Evolutionary conservation across 2,797 vertebrate genomes (phyloP).

Genomic region (Chelon auratus): DNA sequence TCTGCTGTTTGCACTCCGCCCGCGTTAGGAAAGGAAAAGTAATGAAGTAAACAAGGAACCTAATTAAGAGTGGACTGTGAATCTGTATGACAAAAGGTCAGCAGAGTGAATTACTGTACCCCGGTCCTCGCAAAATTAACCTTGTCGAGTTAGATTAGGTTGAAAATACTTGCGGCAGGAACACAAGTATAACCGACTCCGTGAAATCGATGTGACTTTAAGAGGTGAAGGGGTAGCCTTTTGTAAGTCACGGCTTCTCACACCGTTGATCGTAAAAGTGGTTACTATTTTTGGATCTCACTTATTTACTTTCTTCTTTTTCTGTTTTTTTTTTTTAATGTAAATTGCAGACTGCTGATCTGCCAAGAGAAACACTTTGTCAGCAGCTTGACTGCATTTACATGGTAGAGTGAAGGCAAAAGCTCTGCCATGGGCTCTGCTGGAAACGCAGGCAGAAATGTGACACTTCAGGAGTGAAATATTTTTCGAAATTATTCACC

Average conservation of each 20-base stretch:
- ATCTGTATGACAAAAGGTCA: slow-evolving; percentile 71
- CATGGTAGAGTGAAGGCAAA: slow-evolving; percentile 76
- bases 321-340: slow-evolving; percentile 55
- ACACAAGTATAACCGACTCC: slow-evolving; percentile 18
- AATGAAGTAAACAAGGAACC: slow-evolving; percentile 69
- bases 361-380: slow-evolving; percentile 80
- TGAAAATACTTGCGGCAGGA: slow-evolving; percentile 51
- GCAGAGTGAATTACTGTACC: slow-evolving; percentile 63
- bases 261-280: slow-evolving; percentile 32
- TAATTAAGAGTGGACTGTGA: slow-evolving; percentile 75
- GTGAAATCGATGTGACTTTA: slow-evolving; percentile 43
- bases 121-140: slow-evolving; percentile 72
- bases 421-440: slow-evolving; percentile 56
- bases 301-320: slow-evolving; percentile 57
- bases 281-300: slow-evolving; percentile 78
- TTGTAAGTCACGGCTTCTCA: slow-evolving; percentile 43
- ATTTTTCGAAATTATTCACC: slow-evolving; percentile 22
- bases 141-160: slow-evolving; percentile 73
- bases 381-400: slow-evolving; percentile 80
- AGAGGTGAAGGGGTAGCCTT: slow-evolving; percentile 51
- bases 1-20: slow-evolving; percentile 57
- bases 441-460: slow-evolving; percentile 25
- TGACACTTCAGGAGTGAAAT: not conserved
- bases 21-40: slow-evolving; percentile 63
- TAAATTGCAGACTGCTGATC: slow-evolving; percentile 61